Base-by-base conservation (phyloP, 2,797 vertebrate genomes). In the Apodemus agrarius region DNA sequence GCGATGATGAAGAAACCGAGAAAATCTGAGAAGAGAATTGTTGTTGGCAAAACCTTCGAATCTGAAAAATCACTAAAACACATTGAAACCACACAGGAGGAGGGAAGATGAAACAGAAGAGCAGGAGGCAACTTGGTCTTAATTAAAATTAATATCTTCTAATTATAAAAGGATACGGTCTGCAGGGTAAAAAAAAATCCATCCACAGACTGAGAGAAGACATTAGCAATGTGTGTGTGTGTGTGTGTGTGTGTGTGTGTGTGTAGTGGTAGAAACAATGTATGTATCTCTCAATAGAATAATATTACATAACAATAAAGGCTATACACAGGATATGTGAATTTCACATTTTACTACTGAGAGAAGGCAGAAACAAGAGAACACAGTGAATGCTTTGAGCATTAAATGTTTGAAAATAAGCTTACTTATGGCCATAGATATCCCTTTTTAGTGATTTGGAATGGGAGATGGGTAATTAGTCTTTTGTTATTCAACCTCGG, bases 121-220 rank as follows among this genome's bases (percentile, higher is more conserved):
- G 13, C 31, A 34, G 91, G 2, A 13, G 75, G 34, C 57, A 90
- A 40, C 17, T 65, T 89, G n/a, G 59, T 54, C 61, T 88, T 93
- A 17, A 83, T 78, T 93, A 87, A 92, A 90, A 82, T 86, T 83
- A 76, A 43, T 61, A 49, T 61, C 40, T 76, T 76, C 72, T n/a
- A 63, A 31, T 49, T 21, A 11, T 89, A 37, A 63, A 91, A 79
- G 31, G 59, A 83, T 54, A 69, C 29, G 37, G 40, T 3, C 21
- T 57, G 12, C 34, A 72, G 54, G 92, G 37, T 76, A 29, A 65
- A 74, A 59, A 12, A 76, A 76, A 46, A 7, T 43, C 22, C 80
- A 81, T 69, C 81, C 29, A 84, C 9, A 63, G 52, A 69, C 61
- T 91, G 21, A 11, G 2, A 91, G 59, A 83, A 65, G 22, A 74